Evolutionary conservation across 2,113 vertebrate genomes (phyloP), one percentile per base, ranked within the genome.

Genomic region (Oophaga pumilio): DNA sequence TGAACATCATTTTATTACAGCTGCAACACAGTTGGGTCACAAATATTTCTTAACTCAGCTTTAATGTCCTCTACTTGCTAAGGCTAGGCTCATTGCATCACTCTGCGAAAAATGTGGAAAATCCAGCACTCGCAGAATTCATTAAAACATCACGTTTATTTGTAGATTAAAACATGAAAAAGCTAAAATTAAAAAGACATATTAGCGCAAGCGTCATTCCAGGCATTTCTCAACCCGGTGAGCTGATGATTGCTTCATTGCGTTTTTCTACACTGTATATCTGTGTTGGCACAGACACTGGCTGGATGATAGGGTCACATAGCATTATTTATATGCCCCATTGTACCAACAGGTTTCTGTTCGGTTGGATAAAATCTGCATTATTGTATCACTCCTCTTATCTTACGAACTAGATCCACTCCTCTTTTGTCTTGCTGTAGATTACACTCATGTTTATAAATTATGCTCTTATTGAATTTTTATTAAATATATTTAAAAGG

Each of bases 1-100:
- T 50, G 18, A 74, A 18, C 71, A 74, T 74, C 8, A 43, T 74
- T 74, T 74, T 74, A 74, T 43, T 74, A 43, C 68, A 71, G 68
- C 26, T 33, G 26, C 28, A 33, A 15, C 28, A 74, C 71, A 49
- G 28, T 33, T 73, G 43, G 28, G 69, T 17, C 69, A 73, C 68
- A 71, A 15, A 71, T 33, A n/a, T 28, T 5, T 71, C 68, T 71
- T 71, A 28, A 43, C 7, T 49, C 69, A 73, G 13, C n/a, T 73
- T 7, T 1, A 2, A 73, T 73, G 69, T 49, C 28, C 33, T 43
- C 49, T 20, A 71, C 43, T 74, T 50, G 69, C 33, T 73, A 71
- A 43, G 33, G 12, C 53, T 11, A 56, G 9, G 9, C 53, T 9
- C 53, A 56, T 56, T 56, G 12, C 53, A 56, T 56, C 53, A 56